Evolutionary conservation across 2,113 vertebrate genomes (phyloP).

Genomic region (Cricetomys ansorgei): DNA sequence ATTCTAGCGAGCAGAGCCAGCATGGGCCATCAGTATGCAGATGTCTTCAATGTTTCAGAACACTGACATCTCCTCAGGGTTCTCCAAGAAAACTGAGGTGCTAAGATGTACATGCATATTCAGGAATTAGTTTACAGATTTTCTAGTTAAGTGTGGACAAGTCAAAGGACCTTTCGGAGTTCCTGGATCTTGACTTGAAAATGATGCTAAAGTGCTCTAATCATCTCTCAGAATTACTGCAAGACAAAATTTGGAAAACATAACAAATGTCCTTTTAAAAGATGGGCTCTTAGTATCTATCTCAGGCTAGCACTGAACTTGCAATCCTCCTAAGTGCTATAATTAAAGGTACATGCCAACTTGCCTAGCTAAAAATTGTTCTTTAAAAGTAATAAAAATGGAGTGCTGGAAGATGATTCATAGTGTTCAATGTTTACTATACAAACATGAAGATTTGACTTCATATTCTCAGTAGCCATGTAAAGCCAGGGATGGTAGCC

Average conservation of each 20-base stretch:
- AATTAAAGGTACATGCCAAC: neutral
- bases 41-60: neutral
- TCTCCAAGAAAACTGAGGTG: neutral
- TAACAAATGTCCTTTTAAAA: neutral
- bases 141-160: neutral
- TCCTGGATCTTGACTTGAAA: slow-evolving; percentile 13
- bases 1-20: neutral
- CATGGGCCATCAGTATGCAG: neutral
- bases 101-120: neutral
- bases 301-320: neutral
- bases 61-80: neutral
- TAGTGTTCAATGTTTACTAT: neutral
- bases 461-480: neutral
- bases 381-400: slow-evolving; percentile 36
- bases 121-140: neutral
- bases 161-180: neutral
- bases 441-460: neutral
- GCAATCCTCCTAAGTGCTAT: neutral
- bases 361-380: neutral
- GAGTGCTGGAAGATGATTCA: neutral
- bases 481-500: neutral
- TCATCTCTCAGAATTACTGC: neutral
- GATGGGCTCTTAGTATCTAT: neutral
- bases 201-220: neutral
- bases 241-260: neutral